Percentiles rank a stretch among this genome's conserved stretches.
Conservation (phyloP, 2,797 vertebrate genomes). For the Calcarius lapponicus region DNA sequence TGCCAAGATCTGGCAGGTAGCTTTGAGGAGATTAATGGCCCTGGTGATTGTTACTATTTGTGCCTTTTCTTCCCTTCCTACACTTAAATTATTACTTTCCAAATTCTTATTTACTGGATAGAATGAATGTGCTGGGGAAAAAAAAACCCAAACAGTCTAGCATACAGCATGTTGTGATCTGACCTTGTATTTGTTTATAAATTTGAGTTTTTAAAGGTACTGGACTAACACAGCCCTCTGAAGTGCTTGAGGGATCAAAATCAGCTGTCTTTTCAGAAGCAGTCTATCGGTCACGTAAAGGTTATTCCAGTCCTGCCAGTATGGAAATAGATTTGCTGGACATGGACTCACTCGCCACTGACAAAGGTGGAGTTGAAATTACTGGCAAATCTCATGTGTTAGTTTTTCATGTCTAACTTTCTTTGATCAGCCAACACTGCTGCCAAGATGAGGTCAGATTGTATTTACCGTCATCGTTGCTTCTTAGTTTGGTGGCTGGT, state of each 20-base stretch:
- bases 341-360: neutral
- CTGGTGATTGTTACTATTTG: slow-evolving; percentile 10
- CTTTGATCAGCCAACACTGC: neutral
- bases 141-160: neutral
- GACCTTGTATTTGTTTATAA: neutral
- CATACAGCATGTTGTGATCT: neutral
- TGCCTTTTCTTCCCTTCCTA: neutral
- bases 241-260: neutral
- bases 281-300: neutral
- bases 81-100: neutral
- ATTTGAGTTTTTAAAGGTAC: neutral
- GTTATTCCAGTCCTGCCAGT: slow-evolving; percentile 1
- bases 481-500: neutral
- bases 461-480: neutral
- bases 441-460: neutral
- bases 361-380: neutral
- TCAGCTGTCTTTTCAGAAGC: neutral
- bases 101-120: slow-evolving; percentile 14
- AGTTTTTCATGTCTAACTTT: neutral
- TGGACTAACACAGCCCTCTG: neutral
- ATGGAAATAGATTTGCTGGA: slow-evolving; percentile 2
- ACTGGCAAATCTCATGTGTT: neutral
- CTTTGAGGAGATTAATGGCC: slow-evolving; percentile 48
- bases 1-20: slow-evolving; percentile 58
- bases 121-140: neutral